Evolutionary conservation across 2,113 vertebrate species (phyloP).

Genomic region (Corythornis madagascariensis): DNA sequence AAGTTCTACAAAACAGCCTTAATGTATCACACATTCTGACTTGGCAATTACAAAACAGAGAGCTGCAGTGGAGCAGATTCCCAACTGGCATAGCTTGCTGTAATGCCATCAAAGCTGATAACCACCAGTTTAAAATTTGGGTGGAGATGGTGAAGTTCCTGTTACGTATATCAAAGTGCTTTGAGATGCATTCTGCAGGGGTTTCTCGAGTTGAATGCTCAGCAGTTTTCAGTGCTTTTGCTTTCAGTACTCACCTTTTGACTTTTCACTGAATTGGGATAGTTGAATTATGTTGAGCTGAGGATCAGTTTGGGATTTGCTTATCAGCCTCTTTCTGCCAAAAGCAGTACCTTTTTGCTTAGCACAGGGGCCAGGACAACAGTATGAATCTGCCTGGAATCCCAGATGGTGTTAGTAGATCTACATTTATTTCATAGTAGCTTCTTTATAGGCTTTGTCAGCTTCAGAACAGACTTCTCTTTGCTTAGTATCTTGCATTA

Average conservation of each 20-base stretch:
- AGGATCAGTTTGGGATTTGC: background rate
- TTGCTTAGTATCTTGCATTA: background rate
- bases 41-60: background rate
- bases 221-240: background rate
- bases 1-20: background rate
- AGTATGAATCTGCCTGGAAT: background rate
- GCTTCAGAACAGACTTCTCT: background rate
- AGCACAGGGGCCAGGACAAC: background rate
- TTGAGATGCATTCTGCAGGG: background rate
- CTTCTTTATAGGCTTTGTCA: background rate
- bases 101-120: background rate
- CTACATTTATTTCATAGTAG: background rate
- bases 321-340: background rate
- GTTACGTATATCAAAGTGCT: background rate
- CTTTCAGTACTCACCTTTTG: background rate
- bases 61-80: background rate
- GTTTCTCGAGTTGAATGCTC: background rate
- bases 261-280: background rate
- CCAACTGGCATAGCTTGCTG: background rate
- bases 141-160: background rate
- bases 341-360: background rate
- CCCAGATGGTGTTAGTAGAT: background rate
- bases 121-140: background rate
- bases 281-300: background rate
- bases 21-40: background rate